Conservation (phyloP, 37 sponge, comb jelly and placozoan species). For the Diacarnus erythraeanus region DNA sequence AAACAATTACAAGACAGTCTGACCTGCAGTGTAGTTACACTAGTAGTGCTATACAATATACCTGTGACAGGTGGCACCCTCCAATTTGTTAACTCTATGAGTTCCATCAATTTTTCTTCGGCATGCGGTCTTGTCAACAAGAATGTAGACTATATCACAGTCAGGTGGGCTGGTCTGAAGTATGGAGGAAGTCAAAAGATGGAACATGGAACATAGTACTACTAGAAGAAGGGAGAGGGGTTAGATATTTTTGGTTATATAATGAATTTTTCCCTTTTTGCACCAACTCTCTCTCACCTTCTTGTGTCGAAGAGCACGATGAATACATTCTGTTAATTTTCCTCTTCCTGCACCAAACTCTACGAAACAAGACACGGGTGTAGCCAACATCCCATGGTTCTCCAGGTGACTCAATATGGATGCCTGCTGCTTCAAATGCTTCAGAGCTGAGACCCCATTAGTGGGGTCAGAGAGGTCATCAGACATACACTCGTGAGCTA, state of each 20-base stretch:
- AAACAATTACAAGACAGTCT: not conserved
- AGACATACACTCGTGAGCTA: constrained; percentile 30
- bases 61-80: constrained; percentile 11
- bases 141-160: constrained; percentile 35
- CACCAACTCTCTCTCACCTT: too few relatives aligned
- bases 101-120: constrained; percentile 61
- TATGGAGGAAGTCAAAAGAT: too few relatives aligned
- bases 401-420: constrained; percentile 82
- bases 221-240: too few relatives aligned
- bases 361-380: constrained; percentile 51
- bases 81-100: not conserved
- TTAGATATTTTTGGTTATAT: too few relatives aligned
- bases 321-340: constrained; percentile 56
- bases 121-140: constrained; percentile 71
- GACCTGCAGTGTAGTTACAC: too few relatives aligned
- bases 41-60: too few relatives aligned
- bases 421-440: constrained; percentile 84
- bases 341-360: constrained; percentile 94
- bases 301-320: not conserved
- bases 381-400: constrained; percentile 14
- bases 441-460: constrained; percentile 74
- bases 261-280: too few relatives aligned
- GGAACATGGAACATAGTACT: too few relatives aligned
- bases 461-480: constrained; percentile 36
- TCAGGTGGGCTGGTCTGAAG: not conserved